phyloP scores from a whole-genome alignment of 2,888 invertebrate genomes.

The Torymus tubicola region DNA sequence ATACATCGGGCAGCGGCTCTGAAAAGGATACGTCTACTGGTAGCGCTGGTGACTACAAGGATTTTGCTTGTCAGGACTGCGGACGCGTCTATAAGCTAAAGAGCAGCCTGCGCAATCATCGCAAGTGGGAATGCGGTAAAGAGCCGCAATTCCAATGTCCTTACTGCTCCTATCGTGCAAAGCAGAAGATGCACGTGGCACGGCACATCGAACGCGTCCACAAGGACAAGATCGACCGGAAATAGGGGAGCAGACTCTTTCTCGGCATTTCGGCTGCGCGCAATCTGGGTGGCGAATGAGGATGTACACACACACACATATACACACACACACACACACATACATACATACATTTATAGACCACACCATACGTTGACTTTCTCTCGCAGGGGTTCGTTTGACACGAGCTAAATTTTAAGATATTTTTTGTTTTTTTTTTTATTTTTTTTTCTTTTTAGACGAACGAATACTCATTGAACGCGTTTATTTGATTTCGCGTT shows the following conservation, averaged over 20 bases:
- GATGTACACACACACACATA: no score
- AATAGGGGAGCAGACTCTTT: not conserved
- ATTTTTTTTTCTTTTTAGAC: not conserved
- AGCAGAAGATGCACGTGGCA: slow-evolving; percentile 70
- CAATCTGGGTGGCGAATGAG: no score
- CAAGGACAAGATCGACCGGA: slow-evolving; percentile 63
- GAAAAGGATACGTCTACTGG: slow-evolving; percentile 44
- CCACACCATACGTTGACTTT: no score
- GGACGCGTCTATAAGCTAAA: slow-evolving; percentile 80
- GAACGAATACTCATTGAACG: no score
- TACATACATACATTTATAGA: no score
- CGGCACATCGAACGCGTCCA: slow-evolving; percentile 72
- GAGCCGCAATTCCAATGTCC: slow-evolving; percentile 74
- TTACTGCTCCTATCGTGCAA: slow-evolving; percentile 67
- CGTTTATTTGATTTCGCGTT: no score
- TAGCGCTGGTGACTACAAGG: slow-evolving; percentile 46
- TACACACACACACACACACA: no score
- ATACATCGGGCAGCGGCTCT: slow-evolving; percentile 64
- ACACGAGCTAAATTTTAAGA: not conserved
- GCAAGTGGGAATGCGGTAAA: slow-evolving; percentile 75
- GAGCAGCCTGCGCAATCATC: slow-evolving; percentile 72
- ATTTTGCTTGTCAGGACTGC: slow-evolving; percentile 85
- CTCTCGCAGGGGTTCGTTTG: no score
- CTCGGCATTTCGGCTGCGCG: no score
- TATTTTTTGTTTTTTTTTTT: not conserved